Base-by-base conservation (phyloP, 2,113 vertebrate genomes). In the Hippocampus guttulatus region DNA sequence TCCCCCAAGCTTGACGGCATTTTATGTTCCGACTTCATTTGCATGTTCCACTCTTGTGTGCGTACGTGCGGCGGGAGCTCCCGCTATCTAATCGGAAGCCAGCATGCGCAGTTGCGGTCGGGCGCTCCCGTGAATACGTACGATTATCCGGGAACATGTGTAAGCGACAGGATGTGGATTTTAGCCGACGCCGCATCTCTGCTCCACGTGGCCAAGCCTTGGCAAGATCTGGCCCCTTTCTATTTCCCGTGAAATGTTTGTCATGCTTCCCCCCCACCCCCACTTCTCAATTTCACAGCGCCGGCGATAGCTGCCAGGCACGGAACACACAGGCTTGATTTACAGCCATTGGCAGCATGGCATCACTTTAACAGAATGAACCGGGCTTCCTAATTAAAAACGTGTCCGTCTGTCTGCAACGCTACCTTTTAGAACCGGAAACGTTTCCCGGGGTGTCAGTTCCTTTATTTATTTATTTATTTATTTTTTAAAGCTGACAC, bases 111-210 rank as follows among this genome's bases (percentile, higher is more conserved):
- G 71, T 79, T 57, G 38, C 62, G 75, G 30, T 76, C 76, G 70
- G 68, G 52, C 57, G 79, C 57, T 64, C 60, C 70, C 52, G 38
- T 78, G 68, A 80, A 72, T 75, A 81, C 75, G 74, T 81, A 70
- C 60, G 68, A 80, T 80, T 76, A 76, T n/a, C 15, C 25, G 0
- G 58, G 49, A 79, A 79, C 72, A 79, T 43, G 76, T 78, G 73
- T 81, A 71, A 77, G 73, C 64, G 61, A 68, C 51, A 75, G 74
- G 64, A 62, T 71, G 63, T 75, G 45, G 54, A 43, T 65, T 69
- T 70, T 58, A 72, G 79, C 61, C 12, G 52, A 40, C 63, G 3
- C 25, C 51, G 33, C 2, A 33, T 43, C 43, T 23, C 2, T 12
- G 8, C 49, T 58, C n/a, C 69, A 55, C 52, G 16, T 65, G 63